phyloP scores from a whole-genome alignment of 2,113 vertebrate genomes.

The Microtus montanus region DNA sequence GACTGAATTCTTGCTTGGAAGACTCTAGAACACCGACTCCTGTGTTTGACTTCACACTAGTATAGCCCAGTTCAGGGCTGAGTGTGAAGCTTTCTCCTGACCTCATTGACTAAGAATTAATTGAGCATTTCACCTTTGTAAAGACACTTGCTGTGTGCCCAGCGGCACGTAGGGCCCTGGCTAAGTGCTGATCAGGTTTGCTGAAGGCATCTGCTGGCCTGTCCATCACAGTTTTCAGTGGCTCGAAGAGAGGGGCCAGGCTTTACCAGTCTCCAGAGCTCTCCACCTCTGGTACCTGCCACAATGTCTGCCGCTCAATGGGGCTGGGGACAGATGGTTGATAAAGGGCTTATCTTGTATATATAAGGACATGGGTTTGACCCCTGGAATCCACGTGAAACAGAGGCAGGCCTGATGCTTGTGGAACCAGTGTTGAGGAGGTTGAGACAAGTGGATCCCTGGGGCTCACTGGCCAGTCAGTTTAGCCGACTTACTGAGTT shows the following conservation, averaged over 20 bases:
- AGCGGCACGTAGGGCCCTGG: not conserved
- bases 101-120: not conserved
- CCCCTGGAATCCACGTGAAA: not conserved
- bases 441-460: not conserved
- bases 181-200: not conserved
- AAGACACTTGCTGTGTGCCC: not conserved
- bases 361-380: not conserved
- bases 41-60: fast-evolving
- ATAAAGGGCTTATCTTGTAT: not conserved
- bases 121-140: fast-evolving
- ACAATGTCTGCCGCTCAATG: not conserved
- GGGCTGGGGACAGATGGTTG: not conserved
- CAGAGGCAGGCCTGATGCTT: not conserved
- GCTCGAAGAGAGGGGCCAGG: not conserved
- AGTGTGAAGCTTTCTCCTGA: not conserved
- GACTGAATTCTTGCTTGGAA: not conserved
- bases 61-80: not conserved
- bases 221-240: not conserved
- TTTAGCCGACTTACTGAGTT: not conserved
- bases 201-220: not conserved
- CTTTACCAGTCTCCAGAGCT: not conserved
- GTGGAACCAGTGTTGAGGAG: not conserved
- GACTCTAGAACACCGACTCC: not conserved
- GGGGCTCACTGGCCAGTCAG: not conserved
- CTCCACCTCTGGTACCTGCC: too few relatives aligned